Evolutionary conservation across 1,140 invertebrate genomes (phyloP).

Genomic region (Eupristina koningsbergeri): DNA sequence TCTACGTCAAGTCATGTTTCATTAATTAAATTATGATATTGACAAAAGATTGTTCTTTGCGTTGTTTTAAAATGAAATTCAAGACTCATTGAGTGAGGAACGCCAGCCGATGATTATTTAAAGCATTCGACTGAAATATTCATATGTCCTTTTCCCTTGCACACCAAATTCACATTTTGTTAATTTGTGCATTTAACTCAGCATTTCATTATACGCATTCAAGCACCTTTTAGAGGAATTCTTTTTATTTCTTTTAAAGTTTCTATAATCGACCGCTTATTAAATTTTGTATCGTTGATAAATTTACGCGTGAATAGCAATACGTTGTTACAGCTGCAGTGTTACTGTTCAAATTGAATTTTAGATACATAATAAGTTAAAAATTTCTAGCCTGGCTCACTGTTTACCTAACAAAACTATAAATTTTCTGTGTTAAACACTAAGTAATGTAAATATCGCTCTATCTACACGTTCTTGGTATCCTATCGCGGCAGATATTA

Average conservation of each 20-base stretch:
- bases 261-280: background rate
- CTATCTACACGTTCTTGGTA: background rate
- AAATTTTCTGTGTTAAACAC: background rate
- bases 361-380: background rate
- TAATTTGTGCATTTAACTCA: too few relatives aligned
- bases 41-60: too few relatives aligned
- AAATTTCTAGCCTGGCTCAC: background rate
- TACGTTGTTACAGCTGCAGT: background rate
- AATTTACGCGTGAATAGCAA: background rate
- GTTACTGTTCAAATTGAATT: background rate
- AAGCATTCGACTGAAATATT: too few relatives aligned
- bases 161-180: too few relatives aligned
- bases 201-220: background rate
- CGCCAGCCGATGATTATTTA: too few relatives aligned
- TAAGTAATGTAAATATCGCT: background rate
- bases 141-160: too few relatives aligned
- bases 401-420: background rate
- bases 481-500: background rate
- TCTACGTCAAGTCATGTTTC: too few relatives aligned
- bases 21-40: too few relatives aligned
- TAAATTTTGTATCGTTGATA: background rate
- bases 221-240: background rate
- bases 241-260: background rate
- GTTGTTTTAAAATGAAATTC: too few relatives aligned
- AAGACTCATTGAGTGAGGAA: too few relatives aligned